A percentile compares a stretch with the other conserved stretches of the same genome.
Conservation (phyloP, 2,797 vertebrate genomes). For the Propithecus deckenii region DNA sequence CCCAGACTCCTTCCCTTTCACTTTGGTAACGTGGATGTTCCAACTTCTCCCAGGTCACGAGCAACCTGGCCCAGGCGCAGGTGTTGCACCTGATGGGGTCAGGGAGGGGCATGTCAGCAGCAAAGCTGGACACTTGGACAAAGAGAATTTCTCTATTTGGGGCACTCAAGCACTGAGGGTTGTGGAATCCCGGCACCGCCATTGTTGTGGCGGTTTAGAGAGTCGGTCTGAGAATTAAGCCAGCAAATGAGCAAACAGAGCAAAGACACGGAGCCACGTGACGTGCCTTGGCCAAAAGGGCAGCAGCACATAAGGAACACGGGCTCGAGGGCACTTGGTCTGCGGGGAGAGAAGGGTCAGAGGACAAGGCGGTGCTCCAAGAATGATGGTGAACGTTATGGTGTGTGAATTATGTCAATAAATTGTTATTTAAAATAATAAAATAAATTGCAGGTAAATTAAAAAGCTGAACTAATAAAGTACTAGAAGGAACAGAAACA, state of each 20-base stretch:
- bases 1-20: neutral
- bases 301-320: neutral
- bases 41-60: neutral
- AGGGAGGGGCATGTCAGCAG: fast-evolving
- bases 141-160: neutral
- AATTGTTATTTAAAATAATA: neutral
- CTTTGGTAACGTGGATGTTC: too few relatives aligned
- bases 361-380: neutral
- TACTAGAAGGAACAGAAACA: neutral
- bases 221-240: neutral
- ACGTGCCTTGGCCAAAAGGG: neutral
- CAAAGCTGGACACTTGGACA: neutral
- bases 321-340: too few relatives aligned
- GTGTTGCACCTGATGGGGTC: fast-evolving
- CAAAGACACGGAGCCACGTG: neutral
- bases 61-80: neutral
- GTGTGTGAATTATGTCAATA: neutral
- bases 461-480: neutral
- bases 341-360: neutral
- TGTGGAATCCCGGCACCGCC: neutral
- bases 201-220: neutral
- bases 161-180: fast-evolving
- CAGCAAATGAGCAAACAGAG: neutral
- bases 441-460: neutral
- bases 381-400: fast-evolving